Base-by-base conservation (phyloP, 2,888 invertebrate genomes). In the Ochlodes sylvanus region DNA sequence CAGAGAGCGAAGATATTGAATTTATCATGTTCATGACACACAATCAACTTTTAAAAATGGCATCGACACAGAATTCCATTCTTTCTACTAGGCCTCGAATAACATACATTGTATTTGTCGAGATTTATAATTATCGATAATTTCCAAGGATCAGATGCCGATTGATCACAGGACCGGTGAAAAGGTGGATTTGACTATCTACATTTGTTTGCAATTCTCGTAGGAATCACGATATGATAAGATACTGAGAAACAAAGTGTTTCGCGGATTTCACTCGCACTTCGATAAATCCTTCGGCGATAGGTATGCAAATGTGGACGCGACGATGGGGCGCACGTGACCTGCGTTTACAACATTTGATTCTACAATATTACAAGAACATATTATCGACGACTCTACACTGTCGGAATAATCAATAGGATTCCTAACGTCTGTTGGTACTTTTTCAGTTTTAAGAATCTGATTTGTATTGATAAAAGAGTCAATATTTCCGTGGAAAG, bases 271-370 rank as follows among this genome's bases (percentile, higher is more conserved):
- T 67, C 47, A 47, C 47, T 55, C 34, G 67, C 15, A 15, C 66
- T 6, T 56, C 67, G 47, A 67, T 67, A 67, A 67, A 67, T 67
- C 61, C 61, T 61, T 67, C 61, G 17, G 67, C 55, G 67, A 67
- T 67, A 66, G 52, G 52, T 34, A 61, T 67, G 61, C 61, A 62
- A 62, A 68, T 55, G 44, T 41, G 55, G 60, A 14, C 54, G 27
- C 56, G 47, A 68, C 61, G 61, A 47, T 62, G 55, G 54, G 54
- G 21, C 15, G 52, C 56, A 56, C 67, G 67, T 67, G 61, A 67
- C 19, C 47, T 47, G 67, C 61, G 47, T 67, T 47, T 17, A 32
- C 42, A 60, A 19, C 17, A 54, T 50, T 63, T 54, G 58, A 65
- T 50, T n/a, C 32, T 61, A 17, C 60, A 61, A 47, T 47, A 47